Percentiles rank a stretch among this genome's conserved stretches.
Evolutionary conservation across 2,888 invertebrate genomes (phyloP).

Genomic region (Orchesellides sinensis): DNA sequence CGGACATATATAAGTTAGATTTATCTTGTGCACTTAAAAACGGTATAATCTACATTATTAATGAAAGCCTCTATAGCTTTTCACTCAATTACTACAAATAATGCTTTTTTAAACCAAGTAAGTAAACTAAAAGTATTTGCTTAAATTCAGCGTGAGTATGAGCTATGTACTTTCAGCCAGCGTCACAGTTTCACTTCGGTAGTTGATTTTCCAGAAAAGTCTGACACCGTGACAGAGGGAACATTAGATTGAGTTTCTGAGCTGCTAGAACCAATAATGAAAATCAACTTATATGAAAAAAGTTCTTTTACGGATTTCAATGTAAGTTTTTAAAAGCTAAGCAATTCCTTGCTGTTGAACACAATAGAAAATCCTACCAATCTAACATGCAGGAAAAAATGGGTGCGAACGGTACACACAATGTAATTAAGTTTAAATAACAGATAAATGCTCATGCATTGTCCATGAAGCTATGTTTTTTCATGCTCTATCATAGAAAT

Average conservation of each 20-base stretch:
- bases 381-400: conserved; percentile 8
- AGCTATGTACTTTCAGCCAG: conserved; percentile 47
- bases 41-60: too few relatives aligned
- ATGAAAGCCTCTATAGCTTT: too few relatives aligned
- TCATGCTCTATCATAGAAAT: neutral
- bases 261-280: conserved; percentile 52
- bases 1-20: too few relatives aligned
- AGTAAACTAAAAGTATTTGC: conserved; percentile 25
- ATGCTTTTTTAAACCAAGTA: conserved; percentile 9
- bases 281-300: conserved; percentile 8
- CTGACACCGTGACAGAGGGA: conserved; percentile 60
- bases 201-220: conserved; percentile 60
- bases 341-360: neutral
- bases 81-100: conserved; percentile 4
- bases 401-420: too few relatives aligned
- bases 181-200: conserved; percentile 54
- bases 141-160: conserved; percentile 17
- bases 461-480: too few relatives aligned
- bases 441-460: neutral
- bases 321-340: neutral
- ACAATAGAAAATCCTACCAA: neutral
- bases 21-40: too few relatives aligned
- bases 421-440: too few relatives aligned
- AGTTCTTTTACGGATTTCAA: neutral
- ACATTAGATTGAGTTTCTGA: conserved; percentile 39